A percentile compares a stretch with the other conserved stretches of the same genome.
phyloP scores from a whole-genome alignment of 2,888 invertebrate species.

The Unio delphinus region DNA sequence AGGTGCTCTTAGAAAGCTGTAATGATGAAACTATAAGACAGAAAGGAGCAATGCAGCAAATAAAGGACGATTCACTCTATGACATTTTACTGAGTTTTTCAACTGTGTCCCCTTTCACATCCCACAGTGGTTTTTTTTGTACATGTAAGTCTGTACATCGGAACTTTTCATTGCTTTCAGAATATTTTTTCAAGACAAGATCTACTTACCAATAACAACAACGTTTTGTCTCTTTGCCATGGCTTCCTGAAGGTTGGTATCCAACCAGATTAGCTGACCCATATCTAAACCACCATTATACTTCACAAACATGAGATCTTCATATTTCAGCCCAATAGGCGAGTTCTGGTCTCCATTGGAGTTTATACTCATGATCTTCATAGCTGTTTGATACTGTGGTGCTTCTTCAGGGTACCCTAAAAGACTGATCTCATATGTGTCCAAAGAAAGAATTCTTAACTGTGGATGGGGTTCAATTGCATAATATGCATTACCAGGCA shows the following conservation, averaged over 20 bases:
- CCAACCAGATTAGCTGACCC: conserved; percentile 69
- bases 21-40: background rate
- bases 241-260: conserved; percentile 57
- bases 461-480: conserved; percentile 53
- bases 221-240: conserved; percentile 62
- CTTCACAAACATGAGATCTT: conserved; percentile 58
- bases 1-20: background rate
- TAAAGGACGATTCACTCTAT: no score
- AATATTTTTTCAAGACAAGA: no score
- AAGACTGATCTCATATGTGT: conserved; percentile 69
- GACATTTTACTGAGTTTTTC: no score
- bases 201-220: conserved; percentile 64
- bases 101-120: no score
- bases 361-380: conserved; percentile 56
- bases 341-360: conserved; percentile 63
- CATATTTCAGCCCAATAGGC: conserved; percentile 53
- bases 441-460: conserved; percentile 64
- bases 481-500: conserved; percentile 56
- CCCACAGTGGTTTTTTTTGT: no score
- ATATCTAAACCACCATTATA: conserved; percentile 70
- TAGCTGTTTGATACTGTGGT: conserved; percentile 51
- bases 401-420: conserved; percentile 54
- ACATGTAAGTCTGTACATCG: no score
- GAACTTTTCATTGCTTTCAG: no score
- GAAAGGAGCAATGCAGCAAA: background rate